Percentiles rank a stretch among this genome's conserved stretches.
Evolutionary conservation across 2,113 vertebrate species (phyloP).

Genomic region (Etheostoma spectabile): DNA sequence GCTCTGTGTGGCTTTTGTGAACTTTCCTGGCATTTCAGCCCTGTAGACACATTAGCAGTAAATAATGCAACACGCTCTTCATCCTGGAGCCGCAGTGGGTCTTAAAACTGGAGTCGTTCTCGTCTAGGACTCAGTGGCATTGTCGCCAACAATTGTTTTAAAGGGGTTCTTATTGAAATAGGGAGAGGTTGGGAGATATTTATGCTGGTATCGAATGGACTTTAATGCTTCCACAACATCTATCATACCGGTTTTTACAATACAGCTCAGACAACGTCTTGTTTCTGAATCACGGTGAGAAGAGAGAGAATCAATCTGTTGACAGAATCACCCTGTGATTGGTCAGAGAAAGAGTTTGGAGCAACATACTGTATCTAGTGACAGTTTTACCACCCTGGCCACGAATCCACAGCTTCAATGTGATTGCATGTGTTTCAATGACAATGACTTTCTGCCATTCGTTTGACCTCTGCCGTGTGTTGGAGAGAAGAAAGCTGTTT

Average conservation of each 20-base stretch:
- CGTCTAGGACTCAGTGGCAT: conserved; percentile 19
- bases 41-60: conserved; percentile 35
- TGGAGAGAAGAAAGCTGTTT: conserved; percentile 4
- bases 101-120: conserved; percentile 43
- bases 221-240: conserved; percentile 65
- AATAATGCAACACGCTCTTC: conserved; percentile 38
- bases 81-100: conserved; percentile 33
- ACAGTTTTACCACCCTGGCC: neutral
- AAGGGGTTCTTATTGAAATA: conserved; percentile 34
- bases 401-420: conserved; percentile 25
- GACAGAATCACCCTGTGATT: neutral
- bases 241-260: conserved; percentile 66
- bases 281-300: conserved; percentile 31
- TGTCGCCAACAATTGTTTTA: conserved; percentile 33
- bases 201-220: conserved; percentile 51
- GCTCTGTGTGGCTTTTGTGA: conserved; percentile 17
- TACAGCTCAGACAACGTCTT: conserved; percentile 11
- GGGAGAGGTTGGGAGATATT: conserved; percentile 28
- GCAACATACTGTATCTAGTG: neutral
- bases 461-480: conserved; percentile 20
- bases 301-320: conserved; percentile 50
- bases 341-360: neutral
- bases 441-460: neutral
- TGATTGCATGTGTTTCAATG: conserved; percentile 13
- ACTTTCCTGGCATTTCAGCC: conserved; percentile 22